Evolutionary conservation across 2,797 vertebrate species (phyloP).

Genomic region (Propithecus perrieri): DNA sequence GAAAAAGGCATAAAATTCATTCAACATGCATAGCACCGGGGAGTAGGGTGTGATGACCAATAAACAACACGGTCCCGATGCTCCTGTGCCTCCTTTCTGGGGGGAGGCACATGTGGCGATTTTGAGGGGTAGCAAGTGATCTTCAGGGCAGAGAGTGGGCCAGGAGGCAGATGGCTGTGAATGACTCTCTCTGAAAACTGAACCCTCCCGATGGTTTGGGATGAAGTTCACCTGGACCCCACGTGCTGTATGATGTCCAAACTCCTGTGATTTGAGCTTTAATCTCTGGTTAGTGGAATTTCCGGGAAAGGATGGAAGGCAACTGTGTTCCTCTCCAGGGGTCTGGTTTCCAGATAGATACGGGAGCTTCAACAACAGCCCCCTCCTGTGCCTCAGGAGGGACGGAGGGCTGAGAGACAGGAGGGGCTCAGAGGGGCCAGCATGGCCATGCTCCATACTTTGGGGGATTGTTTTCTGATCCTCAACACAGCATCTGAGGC

Average conservation of each 20-base stretch:
- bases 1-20: background rate
- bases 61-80: background rate
- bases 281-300: background rate
- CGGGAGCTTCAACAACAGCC: background rate
- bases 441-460: too few species aligned
- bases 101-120: accelerated
- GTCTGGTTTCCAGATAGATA: too few species aligned
- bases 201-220: background rate
- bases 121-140: background rate
- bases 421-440: background rate
- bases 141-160: too few species aligned
- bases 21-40: background rate
- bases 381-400: too few species aligned
- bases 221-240: background rate
- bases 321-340: background rate
- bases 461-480: background rate
- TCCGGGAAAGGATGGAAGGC: background rate
- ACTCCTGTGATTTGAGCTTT: background rate
- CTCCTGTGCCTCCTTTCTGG: background rate
- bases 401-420: too few species aligned
- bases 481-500: accelerated
- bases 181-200: background rate
- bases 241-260: background rate
- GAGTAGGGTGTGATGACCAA: background rate
- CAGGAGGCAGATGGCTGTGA: background rate